These are phyloP conservation scores for Papilio protenor DNA, from an alignment of 2,888 invertebrate genomes.

Conservation along the genomic window DNA sequence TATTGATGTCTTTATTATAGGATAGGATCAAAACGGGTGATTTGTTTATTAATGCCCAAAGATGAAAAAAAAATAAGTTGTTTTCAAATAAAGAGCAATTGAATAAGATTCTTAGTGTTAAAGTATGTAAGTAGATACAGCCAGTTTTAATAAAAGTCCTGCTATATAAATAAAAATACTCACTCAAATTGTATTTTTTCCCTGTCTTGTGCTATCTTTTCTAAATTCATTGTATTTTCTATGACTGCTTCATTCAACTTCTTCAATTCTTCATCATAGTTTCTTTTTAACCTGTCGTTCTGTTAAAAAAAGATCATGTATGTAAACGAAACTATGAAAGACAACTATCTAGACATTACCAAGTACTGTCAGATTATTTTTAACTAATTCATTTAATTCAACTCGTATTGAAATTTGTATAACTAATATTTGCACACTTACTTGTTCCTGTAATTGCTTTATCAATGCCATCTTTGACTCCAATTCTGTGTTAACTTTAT, in stretches of 20 bases:
- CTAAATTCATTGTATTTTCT: slow-evolving; percentile 67
- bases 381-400: no score
- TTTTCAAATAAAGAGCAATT: neutral
- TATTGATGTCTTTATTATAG: neutral
- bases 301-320: slow-evolving; percentile 48
- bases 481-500: slow-evolving; percentile 61
- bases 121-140: neutral
- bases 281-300: slow-evolving; percentile 67
- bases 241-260: slow-evolving; percentile 69
- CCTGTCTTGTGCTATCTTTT: slow-evolving; percentile 70
- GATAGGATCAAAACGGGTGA: neutral
- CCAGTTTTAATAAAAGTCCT: neutral
- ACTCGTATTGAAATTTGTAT: neutral
- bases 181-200: slow-evolving; percentile 73
- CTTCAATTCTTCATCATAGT: slow-evolving; percentile 68
- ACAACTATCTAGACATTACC: neutral
- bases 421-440: slow-evolving; percentile 49
- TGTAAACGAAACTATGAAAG: neutral
- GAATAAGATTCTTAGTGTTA: no score
- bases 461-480: slow-evolving; percentile 63
- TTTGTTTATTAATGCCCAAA: no score
- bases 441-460: slow-evolving; percentile 69
- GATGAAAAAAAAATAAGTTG: no score
- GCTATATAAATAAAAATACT: slow-evolving; percentile 47
- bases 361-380: neutral